phyloP scores from a whole-genome alignment of 2,888 invertebrate genomes.

The Thelaira solivaga region DNA sequence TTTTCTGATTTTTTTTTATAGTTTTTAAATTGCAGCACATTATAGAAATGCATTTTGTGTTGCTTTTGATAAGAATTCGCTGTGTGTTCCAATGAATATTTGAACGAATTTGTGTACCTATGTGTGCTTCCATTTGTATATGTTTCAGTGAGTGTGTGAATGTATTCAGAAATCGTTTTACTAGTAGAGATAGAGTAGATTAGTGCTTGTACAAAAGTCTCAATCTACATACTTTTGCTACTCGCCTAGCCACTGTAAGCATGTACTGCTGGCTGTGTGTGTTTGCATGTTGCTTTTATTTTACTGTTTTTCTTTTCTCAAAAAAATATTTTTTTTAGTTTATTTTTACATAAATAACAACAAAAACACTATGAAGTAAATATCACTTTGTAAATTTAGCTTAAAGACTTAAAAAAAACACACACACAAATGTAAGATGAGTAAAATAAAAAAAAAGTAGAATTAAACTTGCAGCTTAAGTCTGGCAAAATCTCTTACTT shows the following conservation, averaged over 20 bases:
- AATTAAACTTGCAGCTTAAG: conserved; percentile 41
- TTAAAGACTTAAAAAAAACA: not conserved
- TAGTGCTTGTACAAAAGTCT: too few relatives aligned
- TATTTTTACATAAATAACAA: not conserved
- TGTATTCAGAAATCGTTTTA: not conserved
- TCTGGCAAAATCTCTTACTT: conserved; percentile 29
- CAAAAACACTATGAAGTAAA: too few relatives aligned
- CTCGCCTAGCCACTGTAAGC: not conserved
- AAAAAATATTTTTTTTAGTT: not conserved
- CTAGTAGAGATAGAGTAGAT: too few relatives aligned
- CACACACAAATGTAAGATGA: not conserved
- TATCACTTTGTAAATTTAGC: not conserved
- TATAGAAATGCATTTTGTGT: conserved; percentile 57
- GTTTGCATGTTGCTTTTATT: not conserved
- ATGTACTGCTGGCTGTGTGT: not conserved
- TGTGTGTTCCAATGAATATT: not conserved
- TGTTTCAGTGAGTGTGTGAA: not conserved
- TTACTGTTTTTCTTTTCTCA: conserved; percentile 11
- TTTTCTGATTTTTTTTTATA: conserved; percentile 29
- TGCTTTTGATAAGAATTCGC: conserved; percentile 44
- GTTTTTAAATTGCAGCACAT: conserved; percentile 58
- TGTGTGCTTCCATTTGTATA: not conserved
- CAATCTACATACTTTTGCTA: not conserved
- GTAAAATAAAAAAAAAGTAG: not conserved
- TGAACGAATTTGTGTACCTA: not conserved